Percentiles rank a stretch among this genome's conserved stretches.
phyloP scores from a whole-genome alignment of 2,888 invertebrate genomes.

The Dryococelus australis region DNA sequence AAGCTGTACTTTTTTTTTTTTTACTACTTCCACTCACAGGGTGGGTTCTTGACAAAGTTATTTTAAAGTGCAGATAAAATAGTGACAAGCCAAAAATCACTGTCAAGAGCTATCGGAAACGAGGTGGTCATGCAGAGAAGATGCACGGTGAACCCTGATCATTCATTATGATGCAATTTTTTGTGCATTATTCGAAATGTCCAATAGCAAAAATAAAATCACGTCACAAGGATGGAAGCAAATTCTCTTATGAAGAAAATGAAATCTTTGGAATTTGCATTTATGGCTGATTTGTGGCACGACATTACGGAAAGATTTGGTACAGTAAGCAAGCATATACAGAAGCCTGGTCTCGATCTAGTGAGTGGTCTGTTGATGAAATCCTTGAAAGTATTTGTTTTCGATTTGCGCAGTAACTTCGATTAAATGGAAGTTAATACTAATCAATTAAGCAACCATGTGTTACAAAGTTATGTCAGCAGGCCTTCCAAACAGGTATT shows the following conservation, averaged over 20 bases:
- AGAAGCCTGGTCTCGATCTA: neutral
- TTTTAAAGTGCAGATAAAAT: neutral
- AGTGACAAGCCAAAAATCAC: neutral
- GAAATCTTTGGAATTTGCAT: neutral
- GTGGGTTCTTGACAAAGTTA: neutral
- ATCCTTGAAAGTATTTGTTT: slow-evolving; percentile 12
- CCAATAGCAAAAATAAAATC: neutral
- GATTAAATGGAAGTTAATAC: slow-evolving; percentile 1
- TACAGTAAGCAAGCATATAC: neutral
- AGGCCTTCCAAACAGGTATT: neutral
- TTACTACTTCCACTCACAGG: slow-evolving; percentile 16
- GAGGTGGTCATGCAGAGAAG: no score
- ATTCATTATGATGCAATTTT: neutral
- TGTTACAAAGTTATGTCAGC: neutral
- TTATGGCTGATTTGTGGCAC: neutral
- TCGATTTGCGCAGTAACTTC: neutral
- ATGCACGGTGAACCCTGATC: no score
- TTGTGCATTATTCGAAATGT: neutral
- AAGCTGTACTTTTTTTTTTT: neutral
- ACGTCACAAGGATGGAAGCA: neutral
- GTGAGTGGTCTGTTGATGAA: neutral
- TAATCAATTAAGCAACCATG: neutral
- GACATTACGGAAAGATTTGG: slow-evolving; percentile 7
- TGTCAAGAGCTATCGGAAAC: no score
- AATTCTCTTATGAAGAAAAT: neutral